Percentiles rank a stretch among this genome's conserved stretches.
These are phyloP conservation scores for Eupeodes latifasciatus DNA, from an alignment of 2,888 invertebrate genomes.

Conservation along the genomic window DNA sequence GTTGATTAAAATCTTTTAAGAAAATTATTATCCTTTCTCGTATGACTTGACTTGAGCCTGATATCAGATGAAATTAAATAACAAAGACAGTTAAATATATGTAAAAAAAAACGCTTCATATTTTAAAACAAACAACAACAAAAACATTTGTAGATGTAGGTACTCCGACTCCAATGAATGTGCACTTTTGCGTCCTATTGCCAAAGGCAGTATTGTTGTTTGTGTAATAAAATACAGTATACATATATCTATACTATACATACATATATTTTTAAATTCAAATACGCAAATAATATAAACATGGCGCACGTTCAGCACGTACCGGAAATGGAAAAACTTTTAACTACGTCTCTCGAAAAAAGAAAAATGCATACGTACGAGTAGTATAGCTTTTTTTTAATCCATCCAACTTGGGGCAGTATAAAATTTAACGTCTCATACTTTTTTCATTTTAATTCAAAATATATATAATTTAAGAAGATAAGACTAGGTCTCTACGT, in stretches of 20 bases:
- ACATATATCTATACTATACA: no score
- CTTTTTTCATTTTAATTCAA: constrained; percentile 14
- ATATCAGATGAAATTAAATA: neutral
- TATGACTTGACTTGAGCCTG: neutral
- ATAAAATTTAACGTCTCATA: neutral
- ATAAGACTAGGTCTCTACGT: constrained; percentile 1
- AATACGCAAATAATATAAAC: constrained; percentile 38
- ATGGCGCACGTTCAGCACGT: constrained; percentile 57
- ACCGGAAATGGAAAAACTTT: constrained; percentile 39
- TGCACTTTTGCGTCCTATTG: constrained; percentile 33
- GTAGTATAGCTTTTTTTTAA: neutral
- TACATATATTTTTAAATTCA: constrained; percentile 5
- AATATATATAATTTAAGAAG: constrained; percentile 4
- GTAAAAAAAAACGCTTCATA: neutral
- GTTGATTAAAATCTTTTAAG: neutral
- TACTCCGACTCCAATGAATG: neutral
- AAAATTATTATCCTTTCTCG: constrained; percentile 9
- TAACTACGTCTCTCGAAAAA: constrained; percentile 53
- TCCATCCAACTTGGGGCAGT: neutral
- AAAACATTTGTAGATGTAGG: no score
- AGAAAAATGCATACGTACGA: constrained; percentile 29
- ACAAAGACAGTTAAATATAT: constrained; percentile 30
- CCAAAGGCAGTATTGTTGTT: neutral
- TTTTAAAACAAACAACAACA: constrained; percentile 1
- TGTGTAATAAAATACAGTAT: no score